These are phyloP conservation scores for Phrynocephalus vlangalii DNA, from an alignment of 2,797 vertebrate genomes.

Conservation along the genomic window DNA sequence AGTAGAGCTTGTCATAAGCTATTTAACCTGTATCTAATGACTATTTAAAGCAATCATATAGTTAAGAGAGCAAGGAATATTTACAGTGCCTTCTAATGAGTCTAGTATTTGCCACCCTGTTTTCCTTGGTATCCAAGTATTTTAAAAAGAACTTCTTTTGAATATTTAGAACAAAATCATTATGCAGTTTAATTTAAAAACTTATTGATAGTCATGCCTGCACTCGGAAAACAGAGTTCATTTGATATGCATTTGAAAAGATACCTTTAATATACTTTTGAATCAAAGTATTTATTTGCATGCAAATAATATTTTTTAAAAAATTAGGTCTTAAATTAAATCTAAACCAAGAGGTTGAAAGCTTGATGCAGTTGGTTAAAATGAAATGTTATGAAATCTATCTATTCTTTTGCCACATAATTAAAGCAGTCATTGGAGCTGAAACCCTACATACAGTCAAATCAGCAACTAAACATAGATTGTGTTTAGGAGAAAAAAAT, in stretches of 20 bases:
- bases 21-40: constrained; percentile 37
- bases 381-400: constrained; percentile 13
- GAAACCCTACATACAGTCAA: neutral
- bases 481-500: neutral
- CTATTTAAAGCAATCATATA: constrained; percentile 37
- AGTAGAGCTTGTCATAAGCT: constrained; percentile 6
- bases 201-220: constrained; percentile 57
- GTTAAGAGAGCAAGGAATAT: constrained; percentile 45
- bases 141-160: constrained; percentile 48
- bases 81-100: constrained; percentile 29
- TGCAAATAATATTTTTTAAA: constrained; percentile 50
- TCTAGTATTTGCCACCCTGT: constrained; percentile 29
- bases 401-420: neutral
- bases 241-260: constrained; percentile 53
- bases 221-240: constrained; percentile 61
- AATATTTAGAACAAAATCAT: constrained; percentile 64
- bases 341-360: constrained; percentile 44
- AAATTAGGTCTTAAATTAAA: constrained; percentile 34
- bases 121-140: constrained; percentile 38
- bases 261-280: constrained; percentile 54
- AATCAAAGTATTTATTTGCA: constrained; percentile 59
- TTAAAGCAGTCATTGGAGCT: constrained; percentile 20
- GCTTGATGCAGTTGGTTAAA: constrained; percentile 15
- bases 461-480: neutral
- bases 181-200: constrained; percentile 65